Conservation (phyloP, 1,140 invertebrate species). For the Berghia stephanieae region DNA sequence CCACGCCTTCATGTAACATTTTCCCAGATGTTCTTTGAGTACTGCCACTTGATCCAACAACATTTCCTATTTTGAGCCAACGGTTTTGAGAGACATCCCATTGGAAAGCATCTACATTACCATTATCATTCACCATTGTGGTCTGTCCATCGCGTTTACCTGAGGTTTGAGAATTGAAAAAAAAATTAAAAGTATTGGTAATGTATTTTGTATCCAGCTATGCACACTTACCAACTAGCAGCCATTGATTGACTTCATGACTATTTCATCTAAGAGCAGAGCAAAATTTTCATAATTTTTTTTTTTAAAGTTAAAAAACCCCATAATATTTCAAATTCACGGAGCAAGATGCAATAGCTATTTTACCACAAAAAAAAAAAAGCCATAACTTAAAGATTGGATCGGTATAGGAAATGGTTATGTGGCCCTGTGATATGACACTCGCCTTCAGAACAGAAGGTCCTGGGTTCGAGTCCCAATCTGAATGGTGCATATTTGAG, state of each 20-base stretch:
- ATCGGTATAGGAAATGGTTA: no score
- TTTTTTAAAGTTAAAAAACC: neutral
- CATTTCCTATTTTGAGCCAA: conserved; percentile 91
- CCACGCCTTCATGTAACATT: conserved; percentile 79
- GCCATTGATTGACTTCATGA: no score
- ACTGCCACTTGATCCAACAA: conserved; percentile 80
- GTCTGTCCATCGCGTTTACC: conserved; percentile 80
- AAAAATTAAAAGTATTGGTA: neutral
- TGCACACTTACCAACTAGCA: no score
- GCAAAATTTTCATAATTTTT: neutral
- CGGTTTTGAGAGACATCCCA: conserved; percentile 78
- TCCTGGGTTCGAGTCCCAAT: no score
- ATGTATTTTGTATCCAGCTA: no score
- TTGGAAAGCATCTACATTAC: conserved; percentile 72
- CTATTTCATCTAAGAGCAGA: neutral
- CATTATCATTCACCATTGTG: conserved; percentile 81
- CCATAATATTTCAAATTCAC: neutral
- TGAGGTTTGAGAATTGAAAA: conserved; percentile 29
- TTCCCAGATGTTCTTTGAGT: conserved; percentile 74
- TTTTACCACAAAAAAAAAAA: no score
- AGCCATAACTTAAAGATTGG: no score
- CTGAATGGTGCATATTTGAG: no score
- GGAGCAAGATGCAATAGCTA: no score
- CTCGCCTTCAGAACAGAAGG: no score
- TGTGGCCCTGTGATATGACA: no score